Evolutionary conservation across 53 echinoderm and acorn worm genomes (phyloP).

Genomic region (Patiria pectinifera): DNA sequence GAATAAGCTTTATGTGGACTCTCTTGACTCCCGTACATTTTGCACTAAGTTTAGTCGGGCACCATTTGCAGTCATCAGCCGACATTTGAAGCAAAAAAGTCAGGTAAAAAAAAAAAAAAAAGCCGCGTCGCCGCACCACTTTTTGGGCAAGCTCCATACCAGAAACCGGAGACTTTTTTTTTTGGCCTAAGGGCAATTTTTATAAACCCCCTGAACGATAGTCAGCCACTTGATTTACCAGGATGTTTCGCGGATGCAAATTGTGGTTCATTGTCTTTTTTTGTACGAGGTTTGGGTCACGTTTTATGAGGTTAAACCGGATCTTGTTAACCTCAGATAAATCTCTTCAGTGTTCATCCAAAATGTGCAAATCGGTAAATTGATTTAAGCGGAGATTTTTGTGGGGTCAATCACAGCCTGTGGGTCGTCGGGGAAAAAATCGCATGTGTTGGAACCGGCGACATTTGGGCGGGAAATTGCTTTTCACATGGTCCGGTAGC

Average conservation of each 20-base stretch:
- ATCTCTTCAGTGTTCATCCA: not conserved
- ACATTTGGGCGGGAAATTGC: too few species aligned
- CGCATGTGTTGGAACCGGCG: too few species aligned
- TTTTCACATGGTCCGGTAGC: too few species aligned
- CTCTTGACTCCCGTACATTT: too few species aligned
- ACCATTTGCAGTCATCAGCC: too few species aligned
- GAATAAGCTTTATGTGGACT: too few species aligned
- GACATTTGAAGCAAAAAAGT: too few species aligned
- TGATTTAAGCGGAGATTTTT: not conserved
- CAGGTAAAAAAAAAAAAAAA: too few species aligned
- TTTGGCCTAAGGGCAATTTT: not conserved
- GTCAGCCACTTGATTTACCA: not conserved
- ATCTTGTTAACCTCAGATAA: not conserved
- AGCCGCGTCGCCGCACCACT: too few species aligned
- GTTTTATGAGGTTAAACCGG: constrained; percentile 2
- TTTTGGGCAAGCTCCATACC: too few species aligned
- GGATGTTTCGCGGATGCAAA: not conserved
- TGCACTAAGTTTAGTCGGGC: too few species aligned
- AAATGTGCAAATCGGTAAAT: not conserved
- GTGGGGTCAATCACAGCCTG: not conserved
- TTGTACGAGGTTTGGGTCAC: not conserved
- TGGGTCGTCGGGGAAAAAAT: not conserved
- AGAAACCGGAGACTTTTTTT: too few species aligned
- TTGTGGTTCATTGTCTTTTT: not conserved
- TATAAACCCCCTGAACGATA: not conserved